Base-by-base conservation (phyloP, 2,888 invertebrate species). In the Cephus pulcher region DNA sequence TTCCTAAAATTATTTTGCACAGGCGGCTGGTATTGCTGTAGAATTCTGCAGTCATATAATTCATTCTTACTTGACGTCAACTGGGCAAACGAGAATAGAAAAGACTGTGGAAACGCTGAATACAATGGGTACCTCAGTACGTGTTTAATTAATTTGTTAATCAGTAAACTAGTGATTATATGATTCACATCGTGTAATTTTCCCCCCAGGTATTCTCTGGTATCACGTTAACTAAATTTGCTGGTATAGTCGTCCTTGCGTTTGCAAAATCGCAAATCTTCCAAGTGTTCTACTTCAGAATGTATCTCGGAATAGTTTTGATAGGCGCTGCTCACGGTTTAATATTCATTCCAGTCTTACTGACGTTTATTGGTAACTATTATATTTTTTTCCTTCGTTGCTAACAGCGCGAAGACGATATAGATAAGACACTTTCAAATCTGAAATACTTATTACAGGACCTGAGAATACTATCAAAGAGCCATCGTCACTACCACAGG, bases 11-110 rank as follows among this genome's bases (percentile, higher is more conserved):
- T 15, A 85, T 82, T 84, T 83, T 82, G 89, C 90, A 68, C 89
- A 96, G 94, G 95, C 97, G 78, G 95, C 97, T 69, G 99, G 99
- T 84, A 98, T 99, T 86, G 95, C 97, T 1, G 98, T 99, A 0
- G 99, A 99, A 92, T 99, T 99, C 91, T 97, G 97, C 88, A 97
- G 97, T 77, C 99, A 99, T 88, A 96, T 98, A 70, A 96, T 97
- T 0, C 95, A 97, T 84, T 94, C 94, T 0, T 96, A 95, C 90
- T 92, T 94, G 15, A 88, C 93, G 69, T 95, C 95, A 37, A 89
- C 80, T 33, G 83, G 87, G 78, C 78, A 34, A n/a, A 89, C 88
- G n/a, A 89, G 92, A 11, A 91, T 95, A 4, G 94, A 94, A 76
- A 93, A 95, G 85, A 95, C 97, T 0, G 92, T 93, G 69, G 95